Evolutionary conservation across 2,113 vertebrate species (phyloP).

Genomic region (Lagopus leucura): DNA sequence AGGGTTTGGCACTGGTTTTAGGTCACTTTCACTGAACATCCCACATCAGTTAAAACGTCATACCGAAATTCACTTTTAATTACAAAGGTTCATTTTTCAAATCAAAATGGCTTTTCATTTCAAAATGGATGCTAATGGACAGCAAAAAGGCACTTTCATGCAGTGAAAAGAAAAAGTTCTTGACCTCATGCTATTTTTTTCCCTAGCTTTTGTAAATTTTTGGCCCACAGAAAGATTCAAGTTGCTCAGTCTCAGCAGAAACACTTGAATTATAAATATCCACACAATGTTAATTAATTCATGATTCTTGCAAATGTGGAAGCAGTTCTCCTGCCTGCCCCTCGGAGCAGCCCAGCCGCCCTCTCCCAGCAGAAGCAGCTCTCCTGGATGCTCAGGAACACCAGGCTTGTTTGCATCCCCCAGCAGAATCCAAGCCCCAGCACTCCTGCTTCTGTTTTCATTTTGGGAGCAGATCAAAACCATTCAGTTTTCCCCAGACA

Average conservation of each 20-base stretch:
- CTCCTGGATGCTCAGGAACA: background rate
- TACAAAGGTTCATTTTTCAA: constrained; percentile 22
- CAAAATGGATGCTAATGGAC: background rate
- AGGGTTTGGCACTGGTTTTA: background rate
- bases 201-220: background rate
- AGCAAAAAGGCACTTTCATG: background rate
- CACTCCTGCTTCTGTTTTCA: background rate
- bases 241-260: background rate
- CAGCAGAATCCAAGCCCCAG: background rate
- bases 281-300: background rate
- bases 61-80: constrained; percentile 13
- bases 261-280: background rate
- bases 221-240: background rate
- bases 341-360: fast-evolving
- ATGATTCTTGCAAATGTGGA: background rate
- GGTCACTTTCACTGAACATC: background rate
- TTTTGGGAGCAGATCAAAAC: background rate
- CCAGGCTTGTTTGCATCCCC: background rate
- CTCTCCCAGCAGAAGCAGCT: background rate
- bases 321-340: background rate
- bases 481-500: background rate
- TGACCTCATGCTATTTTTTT: fast-evolving
- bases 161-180: background rate
- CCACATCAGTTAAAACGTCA: background rate
- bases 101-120: background rate